Conservation (phyloP, 2,113 vertebrate genomes). For the Arenaria interpres region DNA sequence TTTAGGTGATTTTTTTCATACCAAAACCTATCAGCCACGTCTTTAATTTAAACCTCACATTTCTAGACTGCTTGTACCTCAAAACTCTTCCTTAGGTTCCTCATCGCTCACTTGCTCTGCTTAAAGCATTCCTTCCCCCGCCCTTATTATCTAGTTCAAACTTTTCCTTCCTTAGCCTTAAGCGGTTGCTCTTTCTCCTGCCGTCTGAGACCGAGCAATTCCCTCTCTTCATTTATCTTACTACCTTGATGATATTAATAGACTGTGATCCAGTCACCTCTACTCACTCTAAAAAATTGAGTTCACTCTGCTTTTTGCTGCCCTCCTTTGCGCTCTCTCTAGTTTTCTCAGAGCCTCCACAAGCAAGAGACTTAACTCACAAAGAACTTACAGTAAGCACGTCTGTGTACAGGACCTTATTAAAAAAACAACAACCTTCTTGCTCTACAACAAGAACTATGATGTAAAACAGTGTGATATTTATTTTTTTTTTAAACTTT, state of each 20-base stretch:
- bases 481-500: neutral
- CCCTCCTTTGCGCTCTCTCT: conserved; percentile 53
- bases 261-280: conserved; percentile 55
- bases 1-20: neutral
- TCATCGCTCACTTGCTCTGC: neutral
- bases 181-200: conserved; percentile 8
- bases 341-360: neutral
- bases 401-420: neutral
- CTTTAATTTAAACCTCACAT: neutral
- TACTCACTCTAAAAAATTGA: conserved; percentile 61
- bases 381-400: neutral
- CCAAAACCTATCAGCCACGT: neutral
- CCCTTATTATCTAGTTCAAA: conserved; percentile 61
- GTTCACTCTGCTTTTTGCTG: conserved; percentile 59
- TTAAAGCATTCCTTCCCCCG: conserved; percentile 7
- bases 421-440: neutral
- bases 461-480: neutral
- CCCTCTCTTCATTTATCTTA: conserved; percentile 65
- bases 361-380: neutral
- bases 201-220: conserved; percentile 64
- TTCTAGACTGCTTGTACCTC: neutral
- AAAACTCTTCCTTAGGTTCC: neutral
- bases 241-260: conserved; percentile 67
- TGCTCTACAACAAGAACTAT: neutral
- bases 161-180: conserved; percentile 55